phyloP scores from a whole-genome alignment of 2,113 vertebrate genomes.

The Cavia porcellus region DNA sequence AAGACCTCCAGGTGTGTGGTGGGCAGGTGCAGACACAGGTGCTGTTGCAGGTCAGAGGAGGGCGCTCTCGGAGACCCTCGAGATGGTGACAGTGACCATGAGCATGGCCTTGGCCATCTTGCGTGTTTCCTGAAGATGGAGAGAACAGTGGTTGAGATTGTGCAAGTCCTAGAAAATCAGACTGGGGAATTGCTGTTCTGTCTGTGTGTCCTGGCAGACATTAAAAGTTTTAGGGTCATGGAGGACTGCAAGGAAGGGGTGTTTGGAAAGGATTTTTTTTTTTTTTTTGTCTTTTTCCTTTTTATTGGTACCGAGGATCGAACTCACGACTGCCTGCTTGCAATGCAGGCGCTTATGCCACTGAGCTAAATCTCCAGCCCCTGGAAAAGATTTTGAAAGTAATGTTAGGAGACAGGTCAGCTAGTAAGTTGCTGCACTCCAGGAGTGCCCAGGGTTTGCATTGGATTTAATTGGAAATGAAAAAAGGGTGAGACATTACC shows the following conservation, averaged over 20 bases:
- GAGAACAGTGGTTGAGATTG: slow-evolving; percentile 36
- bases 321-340: no score
- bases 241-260: not conserved
- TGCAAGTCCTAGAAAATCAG: slow-evolving; percentile 64
- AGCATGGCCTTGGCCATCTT: not conserved
- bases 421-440: not conserved
- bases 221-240: not conserved
- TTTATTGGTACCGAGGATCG: no score
- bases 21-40: not conserved
- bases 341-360: no score
- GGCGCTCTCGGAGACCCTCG: not conserved
- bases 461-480: slow-evolving; percentile 46
- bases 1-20: not conserved
- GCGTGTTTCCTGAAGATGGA: slow-evolving; percentile 43
- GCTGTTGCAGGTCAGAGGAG: not conserved
- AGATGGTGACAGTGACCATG: not conserved
- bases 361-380: no score
- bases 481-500: slow-evolving; percentile 1
- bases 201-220: not conserved
- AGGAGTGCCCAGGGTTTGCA: not conserved
- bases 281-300: no score
- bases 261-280: not conserved
- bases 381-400: not conserved
- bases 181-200: not conserved
- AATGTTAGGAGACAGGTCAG: not conserved